Base-by-base conservation (phyloP, 2,113 vertebrate species). In the Melanotaenia duboulayi region DNA sequence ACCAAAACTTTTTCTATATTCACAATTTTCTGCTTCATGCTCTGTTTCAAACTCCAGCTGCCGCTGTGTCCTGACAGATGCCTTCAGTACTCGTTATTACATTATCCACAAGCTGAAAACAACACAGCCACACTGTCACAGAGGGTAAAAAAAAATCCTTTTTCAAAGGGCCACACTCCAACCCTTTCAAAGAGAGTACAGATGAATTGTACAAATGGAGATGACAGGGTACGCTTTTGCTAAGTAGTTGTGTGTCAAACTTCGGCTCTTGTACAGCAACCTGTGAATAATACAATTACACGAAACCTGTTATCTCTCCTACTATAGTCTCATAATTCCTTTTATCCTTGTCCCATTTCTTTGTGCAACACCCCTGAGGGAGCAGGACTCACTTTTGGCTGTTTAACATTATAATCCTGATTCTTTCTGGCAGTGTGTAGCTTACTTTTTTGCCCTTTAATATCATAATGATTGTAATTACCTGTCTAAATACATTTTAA, bases 151-250 rank as follows among this genome's bases (percentile, higher is more conserved):
- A 54, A 20, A 49, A 64, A 63, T 35, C 28, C 37, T 51, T 12
- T 56, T 70, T 77, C 12, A 12, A 46, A 54, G 28, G 46, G 23
- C 23, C 50, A 55, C 37, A 57, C 25, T 7, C 17, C 19, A 48
- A 48, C 17, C 44, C 44, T n/a, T 7, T 48, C 44, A 48, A 76
- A 52, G 35, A 20, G 44, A 66, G 48, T 2, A 7, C 13, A 1
- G 12, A 20, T 17, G 10, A 35, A 59, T 22, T 3, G 5, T 4
- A 48, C 2, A 9, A 40, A 56, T 7, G 11, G n/a, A 14, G 52
- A 56, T 49, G 35, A 57, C 44, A 65, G 20, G 51, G 22, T n/a
- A 16, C 37, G 19, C 62, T 58, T 51, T 42, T 24, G 28, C 9
- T 25, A 25, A 73, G 42, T 17, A 35, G 28, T 32, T 32, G 9